Conservation (phyloP, 2,797 vertebrate genomes). For the Bovichtus diacanthus region DNA sequence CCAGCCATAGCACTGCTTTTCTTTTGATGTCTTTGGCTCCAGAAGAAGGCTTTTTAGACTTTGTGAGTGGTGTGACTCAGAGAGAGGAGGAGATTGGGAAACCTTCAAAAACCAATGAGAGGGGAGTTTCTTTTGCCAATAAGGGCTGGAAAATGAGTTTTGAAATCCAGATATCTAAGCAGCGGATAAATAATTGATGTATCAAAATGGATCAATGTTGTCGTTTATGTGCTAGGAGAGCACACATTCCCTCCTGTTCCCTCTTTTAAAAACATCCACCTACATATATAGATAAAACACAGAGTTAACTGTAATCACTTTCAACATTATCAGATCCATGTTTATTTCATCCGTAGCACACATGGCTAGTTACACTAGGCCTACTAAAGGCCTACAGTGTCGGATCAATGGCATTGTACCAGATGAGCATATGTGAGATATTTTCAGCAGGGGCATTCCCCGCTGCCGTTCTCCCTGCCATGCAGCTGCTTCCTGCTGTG, state of each 20-base stretch:
- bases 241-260: neutral
- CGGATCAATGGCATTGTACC: constrained; percentile 1
- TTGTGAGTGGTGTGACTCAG: neutral
- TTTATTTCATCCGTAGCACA: neutral
- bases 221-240: neutral
- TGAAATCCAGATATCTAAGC: neutral
- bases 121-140: neutral
- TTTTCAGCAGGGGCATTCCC: constrained; percentile 47
- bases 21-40: neutral
- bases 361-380: neutral
- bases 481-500: constrained; percentile 55
- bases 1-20: neutral
- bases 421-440: constrained; percentile 7
- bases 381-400: neutral
- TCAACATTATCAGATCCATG: neutral
- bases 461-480: neutral
- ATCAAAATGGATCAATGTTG: neutral
- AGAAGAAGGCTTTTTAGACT: constrained; percentile 1
- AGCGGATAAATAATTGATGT: neutral
- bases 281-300: neutral
- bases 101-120: neutral
- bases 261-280: neutral
- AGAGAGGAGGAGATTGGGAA: neutral
- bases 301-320: neutral
- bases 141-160: neutral